A percentile compares a stretch with the other conserved stretches of the same genome.
These are phyloP conservation scores for Rhinopomastus cyanomelas DNA, from an alignment of 2,113 vertebrate species.

Conservation along the genomic window DNA sequence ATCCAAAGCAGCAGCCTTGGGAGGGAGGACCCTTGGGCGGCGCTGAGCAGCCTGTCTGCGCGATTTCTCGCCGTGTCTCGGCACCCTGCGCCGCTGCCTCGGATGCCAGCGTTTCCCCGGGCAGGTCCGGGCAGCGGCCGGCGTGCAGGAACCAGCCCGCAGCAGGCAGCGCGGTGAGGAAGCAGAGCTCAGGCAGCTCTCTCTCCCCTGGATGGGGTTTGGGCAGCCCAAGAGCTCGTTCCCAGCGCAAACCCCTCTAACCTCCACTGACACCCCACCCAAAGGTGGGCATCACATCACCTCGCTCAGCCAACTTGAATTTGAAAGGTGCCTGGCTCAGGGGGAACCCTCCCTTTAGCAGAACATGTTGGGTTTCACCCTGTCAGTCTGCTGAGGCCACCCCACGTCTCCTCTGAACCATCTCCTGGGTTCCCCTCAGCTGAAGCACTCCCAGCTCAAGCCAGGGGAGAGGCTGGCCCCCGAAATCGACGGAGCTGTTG, in stretches of 20 bases:
- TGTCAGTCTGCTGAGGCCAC: background rate
- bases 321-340: background rate
- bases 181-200: background rate
- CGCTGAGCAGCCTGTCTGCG: background rate
- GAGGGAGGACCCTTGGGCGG: background rate
- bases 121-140: constrained; percentile 26
- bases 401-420: background rate
- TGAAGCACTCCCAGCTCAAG: background rate
- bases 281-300: background rate
- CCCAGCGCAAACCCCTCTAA: background rate
- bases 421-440: background rate
- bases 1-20: background rate
- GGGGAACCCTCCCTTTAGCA: background rate
- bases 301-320: background rate
- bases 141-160: background rate
- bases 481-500: rapidly evolving
- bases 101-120: background rate
- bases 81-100: background rate
- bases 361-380: background rate
- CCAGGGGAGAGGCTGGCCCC: background rate
- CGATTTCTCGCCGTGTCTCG: background rate
- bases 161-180: background rate
- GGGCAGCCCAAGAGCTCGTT: background rate
- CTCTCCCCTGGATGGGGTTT: background rate
- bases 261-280: background rate